A percentile compares a stretch with the other conserved stretches of the same genome.
Evolutionary conservation across 2,888 invertebrate species (phyloP).

Genomic region (Pandemis cinnamomeana): DNA sequence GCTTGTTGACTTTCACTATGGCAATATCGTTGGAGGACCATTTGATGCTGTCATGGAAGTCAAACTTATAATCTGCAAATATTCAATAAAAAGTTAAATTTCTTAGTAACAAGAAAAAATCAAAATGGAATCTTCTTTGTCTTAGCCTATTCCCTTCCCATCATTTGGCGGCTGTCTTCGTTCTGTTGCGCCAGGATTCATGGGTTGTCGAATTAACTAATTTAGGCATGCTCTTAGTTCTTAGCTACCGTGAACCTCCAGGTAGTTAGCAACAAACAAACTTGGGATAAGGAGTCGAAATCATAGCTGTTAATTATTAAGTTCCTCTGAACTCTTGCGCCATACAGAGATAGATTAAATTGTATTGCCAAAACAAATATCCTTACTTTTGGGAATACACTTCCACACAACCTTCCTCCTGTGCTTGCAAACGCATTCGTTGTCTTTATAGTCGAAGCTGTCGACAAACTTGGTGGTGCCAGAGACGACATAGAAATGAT

Average conservation of each 20-base stretch:
- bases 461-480: conserved; percentile 76
- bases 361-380: conserved; percentile 33
- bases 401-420: conserved; percentile 77
- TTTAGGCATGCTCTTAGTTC: too few species aligned
- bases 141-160: too few species aligned
- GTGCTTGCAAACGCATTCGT: conserved; percentile 73
- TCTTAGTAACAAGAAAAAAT: too few species aligned
- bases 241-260: too few species aligned
- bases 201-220: too few species aligned
- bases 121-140: too few species aligned
- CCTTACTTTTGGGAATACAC: conserved; percentile 79
- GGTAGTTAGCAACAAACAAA: too few species aligned
- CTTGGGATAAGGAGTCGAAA: too few species aligned
- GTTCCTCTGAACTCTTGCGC: too few species aligned
- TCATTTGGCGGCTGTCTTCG: too few species aligned
- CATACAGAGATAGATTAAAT: not conserved
- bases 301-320: too few species aligned
- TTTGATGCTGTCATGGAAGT: conserved; percentile 80
- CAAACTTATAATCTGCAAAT: conserved; percentile 75
- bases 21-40: conserved; percentile 81
- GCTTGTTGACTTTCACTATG: conserved; percentile 74
- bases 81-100: not conserved
- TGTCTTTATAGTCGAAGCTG: conserved; percentile 71
- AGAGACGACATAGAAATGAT: conserved; percentile 75
- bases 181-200: too few species aligned